Base-by-base conservation (phyloP, 1,140 invertebrate genomes). In the Drosophila pandora region DNA sequence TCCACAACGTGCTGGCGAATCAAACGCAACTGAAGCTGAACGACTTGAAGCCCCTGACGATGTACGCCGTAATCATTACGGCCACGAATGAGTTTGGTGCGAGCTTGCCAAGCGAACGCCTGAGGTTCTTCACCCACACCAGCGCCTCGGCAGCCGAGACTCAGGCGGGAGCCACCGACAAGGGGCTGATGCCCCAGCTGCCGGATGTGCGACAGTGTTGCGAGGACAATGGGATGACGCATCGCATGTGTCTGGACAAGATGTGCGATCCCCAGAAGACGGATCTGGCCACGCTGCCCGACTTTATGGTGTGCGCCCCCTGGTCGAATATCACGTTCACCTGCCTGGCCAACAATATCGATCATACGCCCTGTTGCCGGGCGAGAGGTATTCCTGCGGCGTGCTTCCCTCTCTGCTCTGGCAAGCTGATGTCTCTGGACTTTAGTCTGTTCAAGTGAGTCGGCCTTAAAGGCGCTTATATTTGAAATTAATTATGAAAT, bases 281-380 rank as follows among this genome's bases (percentile, higher is more conserved):
- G 2, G 93, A 94, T 52, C 91, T 93, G 28, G 93, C 94, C 1
- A 94, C 94, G 64, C 92, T 95, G 30, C 93, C 94, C 0, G 96
- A 97, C 90, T 92, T 97, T 74, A 96, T 97, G 95, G 96, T 97
- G 28, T 97, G 96, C 90, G 96, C 96, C 0, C 96, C 96, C 0
- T 97, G 95, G 95, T 95, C 96, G 1, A 93, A 94, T 0, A 94
- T 95, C 21, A 96, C 95, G 2, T 97, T 97, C 83, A 94, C 94
- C 2, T 97, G 96, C 84, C 92, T 97, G 52, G 94, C 95, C 12
- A 96, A 97, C 79, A 95, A 95, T 2, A 93, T 95, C 62, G 96
- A 97, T 92, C 96, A 97, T 92, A 95, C 95, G 1, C 94, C 95
- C 0, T 97, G 96, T 92, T 97, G 96, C 84, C 93, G 93, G 21